Conservation (phyloP, 2,888 invertebrate genomes). For the Atherix ibis region DNA sequence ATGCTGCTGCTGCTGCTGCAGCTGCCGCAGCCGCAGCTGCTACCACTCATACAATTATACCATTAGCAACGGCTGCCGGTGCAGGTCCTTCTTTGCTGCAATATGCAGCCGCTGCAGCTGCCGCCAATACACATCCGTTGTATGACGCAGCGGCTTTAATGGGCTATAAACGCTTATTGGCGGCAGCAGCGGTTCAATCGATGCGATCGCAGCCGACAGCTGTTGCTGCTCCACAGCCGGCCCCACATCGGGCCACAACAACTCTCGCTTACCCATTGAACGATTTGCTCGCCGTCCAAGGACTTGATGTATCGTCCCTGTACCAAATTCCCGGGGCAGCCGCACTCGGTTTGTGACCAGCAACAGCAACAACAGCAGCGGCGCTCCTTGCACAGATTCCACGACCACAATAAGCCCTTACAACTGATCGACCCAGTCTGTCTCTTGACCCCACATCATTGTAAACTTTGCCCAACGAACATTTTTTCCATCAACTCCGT, state of each 20-base stretch:
- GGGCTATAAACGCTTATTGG: constrained; percentile 30
- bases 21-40: constrained; percentile 16
- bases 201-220: constrained; percentile 20
- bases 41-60: constrained; percentile 21
- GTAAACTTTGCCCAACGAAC: background rate
- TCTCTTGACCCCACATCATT: too few relatives aligned
- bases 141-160: constrained; percentile 28
- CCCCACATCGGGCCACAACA: constrained; percentile 36
- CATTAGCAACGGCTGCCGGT: constrained; percentile 25
- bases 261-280: constrained; percentile 51
- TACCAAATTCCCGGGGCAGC: constrained; percentile 55
- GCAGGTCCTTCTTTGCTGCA: constrained; percentile 34
- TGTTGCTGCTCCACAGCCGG: constrained; percentile 24
- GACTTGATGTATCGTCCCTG: constrained; percentile 48
- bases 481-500: background rate
- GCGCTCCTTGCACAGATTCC: constrained; percentile 27
- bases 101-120: constrained; percentile 46
- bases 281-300: constrained; percentile 54
- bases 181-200: constrained; percentile 29
- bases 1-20: constrained; percentile 19
- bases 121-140: constrained; percentile 39
- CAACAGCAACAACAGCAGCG: constrained; percentile 34
- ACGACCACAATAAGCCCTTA: constrained; percentile 18
- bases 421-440: too few relatives aligned
- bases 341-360: constrained; percentile 52